Conservation (phyloP, 2,113 vertebrate species). For the Sinocyclocheilus anshuiensis region DNA sequence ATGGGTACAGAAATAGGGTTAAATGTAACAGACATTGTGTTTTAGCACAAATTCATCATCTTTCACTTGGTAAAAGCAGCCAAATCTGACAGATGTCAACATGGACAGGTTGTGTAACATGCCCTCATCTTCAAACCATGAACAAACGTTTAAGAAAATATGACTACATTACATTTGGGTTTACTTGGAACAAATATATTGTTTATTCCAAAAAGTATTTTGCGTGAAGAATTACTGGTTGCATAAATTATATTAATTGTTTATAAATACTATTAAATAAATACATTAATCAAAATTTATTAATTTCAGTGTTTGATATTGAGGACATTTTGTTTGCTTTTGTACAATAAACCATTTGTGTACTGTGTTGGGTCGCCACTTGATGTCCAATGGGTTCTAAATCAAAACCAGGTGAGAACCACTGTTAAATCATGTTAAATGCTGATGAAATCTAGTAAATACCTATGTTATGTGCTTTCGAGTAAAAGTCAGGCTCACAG, state of each 20-base stretch:
- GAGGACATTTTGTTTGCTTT: too few relatives aligned
- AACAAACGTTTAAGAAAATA: not conserved
- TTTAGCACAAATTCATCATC: too few relatives aligned
- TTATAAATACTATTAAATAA: too few relatives aligned
- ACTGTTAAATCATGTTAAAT: not conserved
- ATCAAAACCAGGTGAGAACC: not conserved
- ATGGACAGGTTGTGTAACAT: slow-evolving; percentile 1
- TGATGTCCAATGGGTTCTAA: not conserved
- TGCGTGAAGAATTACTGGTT: not conserved
- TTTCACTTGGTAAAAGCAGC: too few relatives aligned
- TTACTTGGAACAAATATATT: not conserved
- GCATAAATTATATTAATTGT: too few relatives aligned
- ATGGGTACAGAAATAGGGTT: too few relatives aligned
- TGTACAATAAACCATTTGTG: too few relatives aligned
- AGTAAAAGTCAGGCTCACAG: not conserved
- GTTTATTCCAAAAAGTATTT: not conserved
- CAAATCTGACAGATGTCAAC: not conserved
- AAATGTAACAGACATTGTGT: too few relatives aligned
- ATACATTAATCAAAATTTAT: not conserved
- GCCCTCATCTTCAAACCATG: not conserved
- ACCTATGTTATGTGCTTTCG: not conserved
- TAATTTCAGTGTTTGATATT: not conserved
- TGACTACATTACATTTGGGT: not conserved
- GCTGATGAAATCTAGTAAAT: not conserved
- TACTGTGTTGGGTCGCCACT: not conserved